A percentile compares a stretch with the other conserved stretches of the same genome.
Conservation (phyloP, 2,113 vertebrate genomes). For the Thalassoma bifasciatum region DNA sequence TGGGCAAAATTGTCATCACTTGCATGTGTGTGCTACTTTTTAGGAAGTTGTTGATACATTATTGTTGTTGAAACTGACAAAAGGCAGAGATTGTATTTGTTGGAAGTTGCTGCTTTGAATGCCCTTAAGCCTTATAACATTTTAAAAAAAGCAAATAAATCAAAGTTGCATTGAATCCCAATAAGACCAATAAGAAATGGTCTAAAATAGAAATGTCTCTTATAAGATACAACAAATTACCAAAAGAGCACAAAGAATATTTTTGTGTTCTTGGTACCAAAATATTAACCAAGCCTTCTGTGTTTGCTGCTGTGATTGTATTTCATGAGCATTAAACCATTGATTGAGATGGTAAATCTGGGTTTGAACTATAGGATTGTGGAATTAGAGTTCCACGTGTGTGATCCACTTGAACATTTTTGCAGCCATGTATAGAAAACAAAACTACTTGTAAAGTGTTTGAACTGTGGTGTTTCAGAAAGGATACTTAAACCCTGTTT, state of each 20-base stretch:
- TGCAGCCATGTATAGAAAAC: conserved; percentile 81
- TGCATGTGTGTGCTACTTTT: conserved; percentile 60
- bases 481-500: conserved; percentile 66
- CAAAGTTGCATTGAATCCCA: conserved; percentile 51
- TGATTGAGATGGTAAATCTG: conserved; percentile 49
- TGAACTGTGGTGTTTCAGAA: conserved; percentile 82
- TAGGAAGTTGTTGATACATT: conserved; percentile 48
- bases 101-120: conserved; percentile 84
- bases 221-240: conserved; percentile 36
- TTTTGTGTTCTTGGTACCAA: conserved; percentile 67
- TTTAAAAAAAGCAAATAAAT: conserved; percentile 63
- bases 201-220: conserved; percentile 26
- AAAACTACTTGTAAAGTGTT: conserved; percentile 81
- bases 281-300: conserved; percentile 66
- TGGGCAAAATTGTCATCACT: conserved; percentile 35
- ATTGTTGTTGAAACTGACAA: conserved; percentile 70
- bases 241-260: conserved; percentile 39
- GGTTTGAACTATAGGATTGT: conserved; percentile 29
- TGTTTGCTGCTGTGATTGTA: conserved; percentile 74
- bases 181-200: conserved; percentile 55
- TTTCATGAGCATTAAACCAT: conserved; percentile 67
- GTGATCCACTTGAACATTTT: conserved; percentile 60
- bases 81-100: conserved; percentile 83
- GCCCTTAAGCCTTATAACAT: conserved; percentile 86
- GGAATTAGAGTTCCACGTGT: conserved; percentile 32